Evolutionary conservation across 2,888 invertebrate species (phyloP), one percentile per base, ranked within the genome.

Genomic region (Altica lythri): DNA sequence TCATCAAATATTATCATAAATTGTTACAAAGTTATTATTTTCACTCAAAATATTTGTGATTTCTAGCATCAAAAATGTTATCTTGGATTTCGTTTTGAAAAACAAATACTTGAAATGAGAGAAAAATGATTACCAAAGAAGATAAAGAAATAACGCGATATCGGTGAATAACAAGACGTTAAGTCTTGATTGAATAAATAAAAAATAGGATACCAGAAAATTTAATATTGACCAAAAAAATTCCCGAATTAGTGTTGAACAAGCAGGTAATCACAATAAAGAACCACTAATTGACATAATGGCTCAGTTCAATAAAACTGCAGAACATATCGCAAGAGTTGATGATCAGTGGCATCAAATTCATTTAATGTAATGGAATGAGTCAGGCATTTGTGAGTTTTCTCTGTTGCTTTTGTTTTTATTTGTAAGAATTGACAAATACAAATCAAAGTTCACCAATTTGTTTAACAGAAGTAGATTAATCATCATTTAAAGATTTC

Each of bases 21-120:
- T n/a, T n/a, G n/a, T n/a, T n/a, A n/a, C n/a, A 2, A 2, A 3
- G 2, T 42, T 16, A 17, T 14, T 2, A 42, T 19, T 42, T 42
- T 16, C 4, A 42, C 16, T 4, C n/a, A 42, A 42, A 29, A 18
- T 34, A 30, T 43, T 29, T 14, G 25, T 25, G 25, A 25, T 25
- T 25, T 25, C 25, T 25, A 6, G 25, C n/a, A n/a, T n/a, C n/a
- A n/a, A n/a, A n/a, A n/a, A n/a, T n/a, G n/a, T n/a, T n/a, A n/a
- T n/a, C n/a, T n/a, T n/a, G n/a, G n/a, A 25, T 25, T 6, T 25
- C 25, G 25, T 6, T 25, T 25, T 25, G 25, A 25, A 25, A 25
- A 25, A 25, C 25, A 25, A 25, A 25, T 25, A 8, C 5, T 8
- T 25, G 25, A 25, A 25, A 25, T 25, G 25, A 25, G 25, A 25